phyloP scores from a whole-genome alignment of 2,888 invertebrate species.

The Alloplasta piceator region DNA sequence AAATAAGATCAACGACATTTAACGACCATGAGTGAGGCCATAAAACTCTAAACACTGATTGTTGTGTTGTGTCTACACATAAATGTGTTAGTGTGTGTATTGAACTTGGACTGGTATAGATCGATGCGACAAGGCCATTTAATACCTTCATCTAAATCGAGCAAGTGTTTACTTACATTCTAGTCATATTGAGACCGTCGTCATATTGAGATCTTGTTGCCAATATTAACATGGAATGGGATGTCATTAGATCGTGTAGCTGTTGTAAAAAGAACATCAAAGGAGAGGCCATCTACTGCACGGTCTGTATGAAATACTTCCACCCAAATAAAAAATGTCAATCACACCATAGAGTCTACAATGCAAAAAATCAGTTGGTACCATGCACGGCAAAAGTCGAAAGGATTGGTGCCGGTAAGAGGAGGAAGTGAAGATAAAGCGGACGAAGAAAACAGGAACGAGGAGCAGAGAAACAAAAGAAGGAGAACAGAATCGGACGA shows the following conservation, averaged over 20 bases:
- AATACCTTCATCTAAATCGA: no score
- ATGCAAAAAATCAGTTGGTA: conserved; percentile 18
- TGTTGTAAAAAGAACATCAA: conserved; percentile 14
- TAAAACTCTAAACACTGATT: no score
- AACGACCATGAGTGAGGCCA: no score
- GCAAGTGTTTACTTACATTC: no score
- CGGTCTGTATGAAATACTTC: background rate
- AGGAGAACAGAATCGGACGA: background rate
- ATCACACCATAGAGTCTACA: conserved; percentile 11
- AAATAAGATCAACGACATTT: no score
- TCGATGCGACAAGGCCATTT: no score
- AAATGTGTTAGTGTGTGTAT: no score
- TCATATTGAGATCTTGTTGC: no score
- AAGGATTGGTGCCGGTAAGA: background rate
- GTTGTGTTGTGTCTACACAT: no score
- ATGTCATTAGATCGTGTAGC: background rate
- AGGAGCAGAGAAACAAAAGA: conserved; percentile 6
- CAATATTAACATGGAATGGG: background rate
- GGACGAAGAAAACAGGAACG: background rate
- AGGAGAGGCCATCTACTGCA: conserved; percentile 2
- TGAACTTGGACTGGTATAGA: no score
- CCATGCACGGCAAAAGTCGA: background rate
- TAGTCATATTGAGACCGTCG: no score
- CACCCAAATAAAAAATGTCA: conserved; percentile 15
- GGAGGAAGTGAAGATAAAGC: conserved; percentile 12